Percentiles rank a stretch among this genome's conserved stretches.
phyloP scores from a whole-genome alignment of 2,113 vertebrate genomes.

The Struthio camelus region DNA sequence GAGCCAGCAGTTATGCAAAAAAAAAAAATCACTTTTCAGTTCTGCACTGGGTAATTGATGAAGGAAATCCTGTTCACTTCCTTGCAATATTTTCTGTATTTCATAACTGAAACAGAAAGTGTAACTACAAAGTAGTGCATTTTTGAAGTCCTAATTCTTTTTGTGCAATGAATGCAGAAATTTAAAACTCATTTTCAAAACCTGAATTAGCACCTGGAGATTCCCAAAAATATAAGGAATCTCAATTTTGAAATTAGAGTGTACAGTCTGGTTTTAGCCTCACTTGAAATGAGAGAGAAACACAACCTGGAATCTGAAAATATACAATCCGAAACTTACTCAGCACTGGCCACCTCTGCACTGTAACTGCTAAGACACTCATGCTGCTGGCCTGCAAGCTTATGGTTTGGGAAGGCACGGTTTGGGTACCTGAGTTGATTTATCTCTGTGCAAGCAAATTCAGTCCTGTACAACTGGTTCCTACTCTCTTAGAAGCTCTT shows the following conservation, averaged over 20 bases:
- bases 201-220: background rate
- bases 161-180: background rate
- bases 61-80: background rate
- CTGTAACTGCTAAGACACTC: background rate
- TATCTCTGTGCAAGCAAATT: background rate
- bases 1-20: background rate
- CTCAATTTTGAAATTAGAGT: background rate
- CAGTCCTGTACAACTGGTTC: background rate
- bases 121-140: background rate
- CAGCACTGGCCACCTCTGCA: background rate
- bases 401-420: background rate
- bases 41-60: background rate
- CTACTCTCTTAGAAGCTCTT: background rate
- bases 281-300: background rate
- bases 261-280: background rate
- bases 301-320: fast-evolving
- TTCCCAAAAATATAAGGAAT: background rate
- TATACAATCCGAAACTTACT: background rate
- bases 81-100: background rate
- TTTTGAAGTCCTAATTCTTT: background rate
- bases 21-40: background rate
- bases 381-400: background rate
- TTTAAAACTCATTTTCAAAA: background rate
- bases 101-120: background rate
- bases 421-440: background rate